These are phyloP conservation scores for Drosophila quadrilineata DNA, from an alignment of 1,140 invertebrate genomes.

Conservation along the genomic window DNA sequence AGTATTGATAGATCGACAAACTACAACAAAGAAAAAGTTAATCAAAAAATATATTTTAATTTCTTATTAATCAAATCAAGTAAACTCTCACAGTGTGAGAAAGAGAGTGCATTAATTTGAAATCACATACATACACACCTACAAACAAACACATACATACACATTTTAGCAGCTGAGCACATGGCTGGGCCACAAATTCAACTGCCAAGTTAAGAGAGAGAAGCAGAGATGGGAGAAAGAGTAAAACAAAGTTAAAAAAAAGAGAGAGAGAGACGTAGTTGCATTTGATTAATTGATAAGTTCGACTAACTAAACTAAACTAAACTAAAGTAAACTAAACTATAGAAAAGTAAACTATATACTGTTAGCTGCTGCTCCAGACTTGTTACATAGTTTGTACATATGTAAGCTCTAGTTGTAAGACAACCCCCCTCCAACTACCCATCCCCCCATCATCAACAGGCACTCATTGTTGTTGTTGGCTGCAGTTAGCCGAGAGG, in stretches of 20 bases:
- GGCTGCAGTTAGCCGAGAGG: slow-evolving; percentile 13
- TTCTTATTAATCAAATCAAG: slow-evolving; percentile 2
- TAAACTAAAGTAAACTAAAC: too few species aligned
- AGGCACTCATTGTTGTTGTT: slow-evolving; percentile 21
- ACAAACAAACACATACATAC: too few species aligned
- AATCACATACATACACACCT: too few species aligned
- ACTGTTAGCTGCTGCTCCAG: slow-evolving; percentile 43
- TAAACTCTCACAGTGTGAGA: neutral
- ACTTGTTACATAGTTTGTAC: slow-evolving; percentile 73
- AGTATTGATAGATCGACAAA: slow-evolving; percentile 28
- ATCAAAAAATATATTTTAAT: slow-evolving; percentile 5
- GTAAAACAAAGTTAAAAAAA: neutral
- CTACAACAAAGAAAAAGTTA: too few species aligned
- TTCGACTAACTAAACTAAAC: slow-evolving; percentile 47
- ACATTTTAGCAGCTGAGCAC: slow-evolving; percentile 59
- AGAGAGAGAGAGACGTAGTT: slow-evolving; percentile 24
- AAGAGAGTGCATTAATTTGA: too few species aligned
- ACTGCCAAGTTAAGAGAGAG: slow-evolving; percentile 60
- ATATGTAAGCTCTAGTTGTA: slow-evolving; percentile 52
- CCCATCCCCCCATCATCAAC: too few species aligned
- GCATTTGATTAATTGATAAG: slow-evolving; percentile 71
- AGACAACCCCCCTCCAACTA: slow-evolving; percentile 12
- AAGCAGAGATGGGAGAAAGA: slow-evolving; percentile 4
- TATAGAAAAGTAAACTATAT: too few species aligned
- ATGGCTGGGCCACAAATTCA: slow-evolving; percentile 77